These are phyloP conservation scores for Latrodectus geometricus DNA, from an alignment of 1,140 invertebrate genomes.

Conservation along the genomic window DNA sequence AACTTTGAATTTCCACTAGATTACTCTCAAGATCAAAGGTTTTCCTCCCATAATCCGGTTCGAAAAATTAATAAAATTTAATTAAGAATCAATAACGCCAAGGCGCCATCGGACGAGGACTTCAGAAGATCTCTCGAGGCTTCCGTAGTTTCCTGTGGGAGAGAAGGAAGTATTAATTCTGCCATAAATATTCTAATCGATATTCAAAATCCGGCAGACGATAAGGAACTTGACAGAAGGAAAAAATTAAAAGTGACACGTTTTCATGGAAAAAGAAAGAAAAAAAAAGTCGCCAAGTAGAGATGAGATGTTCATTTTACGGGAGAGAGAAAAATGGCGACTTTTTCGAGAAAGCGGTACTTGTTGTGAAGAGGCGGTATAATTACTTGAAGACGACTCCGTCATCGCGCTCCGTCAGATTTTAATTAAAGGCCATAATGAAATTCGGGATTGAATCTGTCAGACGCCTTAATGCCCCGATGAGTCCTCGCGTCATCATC, in stretches of 20 bases:
- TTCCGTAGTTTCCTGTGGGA: background rate
- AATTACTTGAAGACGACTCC: slow-evolving; percentile 43
- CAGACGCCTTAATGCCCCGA: slow-evolving; percentile 48
- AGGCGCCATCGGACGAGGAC: background rate
- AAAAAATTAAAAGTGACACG: background rate
- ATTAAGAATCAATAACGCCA: background rate
- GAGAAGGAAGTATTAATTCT: background rate
- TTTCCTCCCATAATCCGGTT: background rate
- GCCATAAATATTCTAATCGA: background rate
- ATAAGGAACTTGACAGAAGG: background rate
- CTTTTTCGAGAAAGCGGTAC: background rate
- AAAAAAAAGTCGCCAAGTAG: too few species aligned
- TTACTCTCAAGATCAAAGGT: background rate
- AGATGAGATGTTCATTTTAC: background rate
- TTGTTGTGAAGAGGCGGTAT: slow-evolving; percentile 16
- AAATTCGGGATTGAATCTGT: slow-evolving; percentile 56
- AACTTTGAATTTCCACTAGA: too few species aligned
- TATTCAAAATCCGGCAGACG: background rate
- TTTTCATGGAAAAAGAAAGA: background rate
- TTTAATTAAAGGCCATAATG: slow-evolving; percentile 55
- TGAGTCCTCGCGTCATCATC: slow-evolving; percentile 48
- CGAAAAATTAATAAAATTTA: slow-evolving; percentile 1
- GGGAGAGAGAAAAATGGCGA: background rate
- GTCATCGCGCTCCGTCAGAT: slow-evolving; percentile 53
- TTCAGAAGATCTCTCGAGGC: background rate